Evolutionary conservation across 2,113 vertebrate species (phyloP).

Genomic region (Amphilophus citrinellus): DNA sequence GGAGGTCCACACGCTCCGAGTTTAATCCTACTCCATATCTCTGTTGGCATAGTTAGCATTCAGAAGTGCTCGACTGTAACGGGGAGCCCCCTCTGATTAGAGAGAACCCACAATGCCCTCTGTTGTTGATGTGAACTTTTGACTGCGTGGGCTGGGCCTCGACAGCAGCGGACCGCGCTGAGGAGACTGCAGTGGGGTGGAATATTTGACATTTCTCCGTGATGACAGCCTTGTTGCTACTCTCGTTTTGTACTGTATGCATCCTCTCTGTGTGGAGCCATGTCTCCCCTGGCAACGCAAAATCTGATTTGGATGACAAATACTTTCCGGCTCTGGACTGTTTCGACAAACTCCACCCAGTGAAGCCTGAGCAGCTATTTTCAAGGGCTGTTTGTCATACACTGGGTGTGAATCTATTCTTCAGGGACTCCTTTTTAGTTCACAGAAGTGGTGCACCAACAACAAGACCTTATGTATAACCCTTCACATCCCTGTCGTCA

Average conservation of each 20-base stretch:
- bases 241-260: conserved; percentile 52
- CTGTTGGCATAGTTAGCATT: conserved; percentile 75
- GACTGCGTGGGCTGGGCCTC: conserved; percentile 75
- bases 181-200: conserved; percentile 73
- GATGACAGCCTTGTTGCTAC: conserved; percentile 73
- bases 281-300: conserved; percentile 59
- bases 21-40: conserved; percentile 73
- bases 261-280: conserved; percentile 49
- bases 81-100: conserved; percentile 73
- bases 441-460: conserved; percentile 13
- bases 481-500: not conserved
- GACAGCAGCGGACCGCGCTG: conserved; percentile 55
- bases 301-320: conserved; percentile 71
- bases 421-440: conserved; percentile 2
- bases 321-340: conserved; percentile 58
- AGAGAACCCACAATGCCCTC: conserved; percentile 75
- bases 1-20: conserved; percentile 57
- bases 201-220: conserved; percentile 81
- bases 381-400: conserved; percentile 53
- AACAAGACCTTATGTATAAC: conserved; percentile 1
- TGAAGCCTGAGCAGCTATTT: conserved; percentile 32
- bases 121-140: conserved; percentile 83
- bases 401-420: conserved; percentile 42
- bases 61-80: conserved; percentile 63
- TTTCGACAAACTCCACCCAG: conserved; percentile 55